Conservation (phyloP, 2,888 invertebrate genomes). For the Cremastinae sp. region DNA sequence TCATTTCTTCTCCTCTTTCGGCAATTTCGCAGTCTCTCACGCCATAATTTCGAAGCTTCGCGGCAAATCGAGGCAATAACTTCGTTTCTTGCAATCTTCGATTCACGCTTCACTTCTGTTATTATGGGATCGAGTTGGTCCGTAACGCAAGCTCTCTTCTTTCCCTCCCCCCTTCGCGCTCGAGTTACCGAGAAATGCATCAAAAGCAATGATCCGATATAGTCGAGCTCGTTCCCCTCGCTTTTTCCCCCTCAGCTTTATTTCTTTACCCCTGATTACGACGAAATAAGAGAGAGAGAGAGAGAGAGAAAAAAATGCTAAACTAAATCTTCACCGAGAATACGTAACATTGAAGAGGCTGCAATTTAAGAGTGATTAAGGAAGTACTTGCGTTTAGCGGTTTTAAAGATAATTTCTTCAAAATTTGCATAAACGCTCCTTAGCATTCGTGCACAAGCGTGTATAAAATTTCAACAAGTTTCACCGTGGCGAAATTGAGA, state of each 20-base stretch:
- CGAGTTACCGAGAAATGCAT: slow-evolving; percentile 4
- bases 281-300: not conserved
- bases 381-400: too few relatives aligned
- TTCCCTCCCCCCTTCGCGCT: not conserved
- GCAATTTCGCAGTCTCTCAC: too few relatives aligned
- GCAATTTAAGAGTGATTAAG: not conserved
- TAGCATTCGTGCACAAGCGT: too few relatives aligned
- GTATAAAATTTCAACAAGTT: too few relatives aligned
- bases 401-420: too few relatives aligned
- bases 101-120: slow-evolving; percentile 50
- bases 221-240: slow-evolving; percentile 37
- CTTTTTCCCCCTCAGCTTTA: not conserved
- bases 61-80: slow-evolving; percentile 15
- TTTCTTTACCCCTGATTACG: not conserved
- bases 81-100: slow-evolving; percentile 43
- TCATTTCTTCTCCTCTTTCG: too few relatives aligned
- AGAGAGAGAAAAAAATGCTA: not conserved
- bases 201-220: slow-evolving; percentile 33
- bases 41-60: not conserved
- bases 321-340: not conserved
- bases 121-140: slow-evolving; percentile 47
- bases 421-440: too few relatives aligned
- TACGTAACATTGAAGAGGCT: not conserved
- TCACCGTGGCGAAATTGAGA: too few relatives aligned
- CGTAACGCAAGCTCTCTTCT: slow-evolving; percentile 33